Evolutionary conservation across 2,113 vertebrate species (phyloP).

Genomic region (Nesogale talazaci): DNA sequence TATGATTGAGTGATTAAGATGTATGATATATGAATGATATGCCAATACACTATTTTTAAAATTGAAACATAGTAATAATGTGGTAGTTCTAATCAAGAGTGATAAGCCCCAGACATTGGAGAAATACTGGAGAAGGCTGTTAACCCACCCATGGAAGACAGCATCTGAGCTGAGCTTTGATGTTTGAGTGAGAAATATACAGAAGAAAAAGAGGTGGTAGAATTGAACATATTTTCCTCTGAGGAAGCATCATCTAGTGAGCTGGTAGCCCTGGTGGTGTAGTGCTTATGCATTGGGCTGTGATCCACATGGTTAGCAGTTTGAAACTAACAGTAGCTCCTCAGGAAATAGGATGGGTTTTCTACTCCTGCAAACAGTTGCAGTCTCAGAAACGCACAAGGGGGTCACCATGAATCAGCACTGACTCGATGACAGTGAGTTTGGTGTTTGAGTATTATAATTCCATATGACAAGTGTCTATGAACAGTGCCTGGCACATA

Average conservation of each 20-base stretch:
- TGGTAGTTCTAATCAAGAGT: neutral
- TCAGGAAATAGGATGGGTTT: too few relatives aligned
- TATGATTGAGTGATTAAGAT: too few relatives aligned
- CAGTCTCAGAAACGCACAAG: too few relatives aligned
- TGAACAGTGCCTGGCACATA: neutral
- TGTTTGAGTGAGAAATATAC: neutral
- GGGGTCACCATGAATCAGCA: too few relatives aligned
- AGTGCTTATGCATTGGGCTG: too few relatives aligned
- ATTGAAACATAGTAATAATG: too few relatives aligned
- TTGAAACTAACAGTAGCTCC: too few relatives aligned
- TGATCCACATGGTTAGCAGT: too few relatives aligned
- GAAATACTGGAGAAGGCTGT: neutral
- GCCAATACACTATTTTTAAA: too few relatives aligned
- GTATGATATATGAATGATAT: too few relatives aligned
- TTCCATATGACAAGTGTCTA: neutral
- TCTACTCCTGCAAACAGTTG: too few relatives aligned
- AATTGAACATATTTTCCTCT: neutral
- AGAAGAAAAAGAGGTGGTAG: neutral
- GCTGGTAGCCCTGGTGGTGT: neutral
- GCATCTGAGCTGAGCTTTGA: neutral
- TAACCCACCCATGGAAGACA: neutral
- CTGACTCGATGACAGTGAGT: too few relatives aligned
- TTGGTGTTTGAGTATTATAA: neutral
- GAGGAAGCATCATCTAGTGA: neutral
- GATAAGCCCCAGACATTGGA: neutral